Conservation (phyloP, 2,888 invertebrate genomes). For the Dasysyrphus tricinctus region DNA sequence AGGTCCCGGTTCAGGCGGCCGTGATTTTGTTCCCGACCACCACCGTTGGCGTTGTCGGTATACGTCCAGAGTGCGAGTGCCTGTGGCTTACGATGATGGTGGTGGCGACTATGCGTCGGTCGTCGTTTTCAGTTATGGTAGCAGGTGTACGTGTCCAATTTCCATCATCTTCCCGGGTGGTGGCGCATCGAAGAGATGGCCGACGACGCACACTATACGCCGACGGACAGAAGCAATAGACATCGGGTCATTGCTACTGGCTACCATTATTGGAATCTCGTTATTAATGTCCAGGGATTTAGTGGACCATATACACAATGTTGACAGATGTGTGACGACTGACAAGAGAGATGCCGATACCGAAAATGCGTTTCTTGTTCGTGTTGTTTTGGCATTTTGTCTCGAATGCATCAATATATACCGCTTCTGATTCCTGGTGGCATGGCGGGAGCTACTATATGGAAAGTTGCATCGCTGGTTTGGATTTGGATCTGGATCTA, state of each 20-base stretch:
- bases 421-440: not conserved
- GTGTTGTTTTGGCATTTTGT: constrained; percentile 24
- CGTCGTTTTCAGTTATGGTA: constrained; percentile 33
- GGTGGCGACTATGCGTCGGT: constrained; percentile 19
- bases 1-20: constrained; percentile 20
- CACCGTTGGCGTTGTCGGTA: not conserved
- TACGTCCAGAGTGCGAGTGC: not conserved
- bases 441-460: not conserved
- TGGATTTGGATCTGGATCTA: not conserved
- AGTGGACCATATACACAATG: constrained; percentile 40
- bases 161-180: constrained; percentile 24
- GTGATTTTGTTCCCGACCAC: constrained; percentile 22
- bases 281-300: constrained; percentile 57
- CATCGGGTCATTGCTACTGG: constrained; percentile 38
- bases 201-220: not conserved
- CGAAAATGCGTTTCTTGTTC: constrained; percentile 12
- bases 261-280: constrained; percentile 52
- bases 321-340: constrained; percentile 63
- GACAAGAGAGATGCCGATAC: constrained; percentile 13
- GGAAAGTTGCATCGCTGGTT: not conserved
- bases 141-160: constrained; percentile 58
- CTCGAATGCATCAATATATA: not conserved
- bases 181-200: not conserved
- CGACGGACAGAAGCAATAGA: constrained; percentile 6
- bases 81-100: too few relatives aligned